Evolutionary conservation across 2,888 invertebrate genomes (phyloP).

Genomic region (Strigamia transsilvanica): DNA sequence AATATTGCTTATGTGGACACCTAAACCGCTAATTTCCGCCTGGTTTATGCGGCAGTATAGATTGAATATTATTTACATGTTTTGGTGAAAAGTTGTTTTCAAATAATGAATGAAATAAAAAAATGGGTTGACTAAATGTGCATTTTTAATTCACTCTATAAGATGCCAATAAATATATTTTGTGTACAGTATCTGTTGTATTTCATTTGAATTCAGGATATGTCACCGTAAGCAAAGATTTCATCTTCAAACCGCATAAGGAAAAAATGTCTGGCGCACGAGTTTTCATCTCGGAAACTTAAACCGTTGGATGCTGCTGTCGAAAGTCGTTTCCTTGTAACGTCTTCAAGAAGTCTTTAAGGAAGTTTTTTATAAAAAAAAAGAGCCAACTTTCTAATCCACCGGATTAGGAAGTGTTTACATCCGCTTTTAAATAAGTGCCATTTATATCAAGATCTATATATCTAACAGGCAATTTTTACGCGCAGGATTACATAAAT

Average conservation of each 20-base stretch:
- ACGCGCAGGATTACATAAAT: neutral
- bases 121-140: neutral
- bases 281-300: neutral
- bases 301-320: constrained; percentile 16
- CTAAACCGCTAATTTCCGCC: constrained; percentile 23
- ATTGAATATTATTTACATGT: constrained; percentile 40
- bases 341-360: neutral
- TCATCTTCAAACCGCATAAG: too few relatives aligned
- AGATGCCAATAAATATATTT: neutral
- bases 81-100: neutral
- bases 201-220: neutral
- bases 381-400: neutral
- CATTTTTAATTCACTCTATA: neutral
- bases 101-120: neutral
- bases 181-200: neutral
- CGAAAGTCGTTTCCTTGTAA: neutral
- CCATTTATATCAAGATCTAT: neutral
- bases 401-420: neutral
- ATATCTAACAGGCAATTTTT: neutral
- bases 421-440: constrained; percentile 1
- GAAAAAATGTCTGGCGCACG: neutral
- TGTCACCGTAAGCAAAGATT: too few relatives aligned
- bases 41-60: constrained; percentile 23
- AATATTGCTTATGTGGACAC: constrained; percentile 35
- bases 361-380: neutral